These are phyloP conservation scores for Drosophila tristis DNA, from an alignment of 1,140 invertebrate genomes.

Conservation along the genomic window DNA sequence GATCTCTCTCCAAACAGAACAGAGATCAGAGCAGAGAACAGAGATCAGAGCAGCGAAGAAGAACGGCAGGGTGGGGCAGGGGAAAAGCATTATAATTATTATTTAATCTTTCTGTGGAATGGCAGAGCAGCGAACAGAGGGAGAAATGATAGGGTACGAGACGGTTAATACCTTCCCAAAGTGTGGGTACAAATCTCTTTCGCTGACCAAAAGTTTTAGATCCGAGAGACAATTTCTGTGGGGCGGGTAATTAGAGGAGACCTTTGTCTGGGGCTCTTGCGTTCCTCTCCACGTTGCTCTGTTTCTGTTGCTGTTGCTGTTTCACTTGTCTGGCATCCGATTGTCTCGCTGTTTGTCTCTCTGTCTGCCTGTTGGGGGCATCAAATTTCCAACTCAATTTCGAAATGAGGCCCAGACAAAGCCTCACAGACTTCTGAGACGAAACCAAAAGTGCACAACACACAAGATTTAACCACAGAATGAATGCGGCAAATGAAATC, in stretches of 20 bases:
- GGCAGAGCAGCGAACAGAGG: too few species aligned
- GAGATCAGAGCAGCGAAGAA: conserved; percentile 13
- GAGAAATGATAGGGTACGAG: too few species aligned
- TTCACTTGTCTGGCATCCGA: conserved; percentile 41
- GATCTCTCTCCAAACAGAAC: too few species aligned
- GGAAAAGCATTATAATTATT: conserved; percentile 53
- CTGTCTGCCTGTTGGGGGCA: conserved; percentile 33
- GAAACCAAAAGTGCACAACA: conserved; percentile 55
- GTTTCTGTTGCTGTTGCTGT: conserved; percentile 23
- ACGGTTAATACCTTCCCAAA: too few species aligned
- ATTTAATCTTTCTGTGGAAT: conserved; percentile 29
- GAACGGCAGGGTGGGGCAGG: not conserved
- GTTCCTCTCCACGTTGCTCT: not conserved
- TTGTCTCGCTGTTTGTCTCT: conserved; percentile 9
- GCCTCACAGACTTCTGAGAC: not conserved
- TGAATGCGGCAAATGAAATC: conserved; percentile 12
- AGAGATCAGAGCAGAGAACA: too few species aligned
- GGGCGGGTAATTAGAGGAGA: conserved; percentile 53
- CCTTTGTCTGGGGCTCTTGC: conserved; percentile 20
- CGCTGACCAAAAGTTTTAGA: conserved; percentile 35
- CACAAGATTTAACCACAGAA: conserved; percentile 45
- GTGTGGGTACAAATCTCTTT: conserved; percentile 42
- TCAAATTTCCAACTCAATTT: conserved; percentile 59
- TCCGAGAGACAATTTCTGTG: conserved; percentile 48
- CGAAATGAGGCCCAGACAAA: conserved; percentile 55